These are phyloP conservation scores for Drosophila neotestacea DNA, from an alignment of 2,888 invertebrate species.

Conservation along the genomic window DNA sequence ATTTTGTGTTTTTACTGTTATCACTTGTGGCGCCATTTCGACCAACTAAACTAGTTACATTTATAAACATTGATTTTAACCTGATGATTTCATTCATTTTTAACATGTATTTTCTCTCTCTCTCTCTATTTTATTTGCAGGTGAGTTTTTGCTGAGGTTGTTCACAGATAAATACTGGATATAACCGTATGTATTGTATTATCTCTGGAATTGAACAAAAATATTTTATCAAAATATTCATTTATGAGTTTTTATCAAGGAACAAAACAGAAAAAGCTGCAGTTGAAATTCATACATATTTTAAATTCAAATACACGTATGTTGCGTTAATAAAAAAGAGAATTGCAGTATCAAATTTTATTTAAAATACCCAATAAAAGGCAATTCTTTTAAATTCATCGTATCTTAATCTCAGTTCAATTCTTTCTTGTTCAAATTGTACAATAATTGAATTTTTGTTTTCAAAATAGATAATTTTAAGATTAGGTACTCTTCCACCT, in stretches of 20 bases:
- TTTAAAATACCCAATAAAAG: not conserved
- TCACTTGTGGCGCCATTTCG: constrained; percentile 21
- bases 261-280: not conserved
- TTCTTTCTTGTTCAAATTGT: not conserved
- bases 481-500: not conserved
- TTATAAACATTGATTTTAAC: constrained; percentile 44
- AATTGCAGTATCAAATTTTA: not conserved
- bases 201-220: constrained; percentile 10
- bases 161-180: constrained; percentile 2
- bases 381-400: not conserved
- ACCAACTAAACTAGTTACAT: constrained; percentile 20
- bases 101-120: not conserved
- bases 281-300: not conserved
- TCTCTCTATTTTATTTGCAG: constrained; percentile 40
- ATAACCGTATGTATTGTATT: constrained; percentile 6
- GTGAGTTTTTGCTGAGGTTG: constrained; percentile 39
- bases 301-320: not conserved
- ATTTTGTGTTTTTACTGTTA: constrained; percentile 2
- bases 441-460: not conserved
- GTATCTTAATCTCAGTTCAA: not conserved
- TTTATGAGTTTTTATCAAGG: not conserved
- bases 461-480: not conserved
- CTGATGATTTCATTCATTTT: constrained; percentile 24
- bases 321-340: not conserved
- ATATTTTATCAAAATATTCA: not conserved